These are phyloP conservation scores for Oreochromis grahami DNA, from an alignment of 2,797 vertebrate species.

Conservation along the genomic window DNA sequence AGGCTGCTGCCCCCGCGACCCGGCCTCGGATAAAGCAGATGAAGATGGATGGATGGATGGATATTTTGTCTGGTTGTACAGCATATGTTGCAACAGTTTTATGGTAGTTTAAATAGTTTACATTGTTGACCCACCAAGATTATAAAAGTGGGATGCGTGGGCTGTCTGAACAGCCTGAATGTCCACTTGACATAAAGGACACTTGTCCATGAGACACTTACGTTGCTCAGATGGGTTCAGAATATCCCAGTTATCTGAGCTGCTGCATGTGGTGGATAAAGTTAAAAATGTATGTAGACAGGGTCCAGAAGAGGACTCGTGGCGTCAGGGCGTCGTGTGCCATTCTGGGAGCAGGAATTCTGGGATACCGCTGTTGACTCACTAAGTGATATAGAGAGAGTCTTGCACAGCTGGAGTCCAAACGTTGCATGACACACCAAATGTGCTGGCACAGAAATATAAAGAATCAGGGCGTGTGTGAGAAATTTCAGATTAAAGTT, in stretches of 20 bases:
- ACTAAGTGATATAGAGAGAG: conserved; percentile 42
- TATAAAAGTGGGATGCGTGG: neutral
- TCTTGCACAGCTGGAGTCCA: conserved; percentile 21
- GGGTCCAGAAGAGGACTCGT: conserved; percentile 29
- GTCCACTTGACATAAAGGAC: conserved; percentile 13
- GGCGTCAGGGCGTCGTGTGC: conserved; percentile 71
- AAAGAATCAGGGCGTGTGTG: neutral
- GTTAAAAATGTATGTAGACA: conserved; percentile 69
- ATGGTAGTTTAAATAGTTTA: neutral
- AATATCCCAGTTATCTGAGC: conserved; percentile 75
- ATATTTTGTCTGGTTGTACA: neutral
- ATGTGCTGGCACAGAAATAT: neutral
- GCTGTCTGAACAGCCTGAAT: neutral
- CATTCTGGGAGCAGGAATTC: conserved; percentile 75
- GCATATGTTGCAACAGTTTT: neutral
- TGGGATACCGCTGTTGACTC: conserved; percentile 40
- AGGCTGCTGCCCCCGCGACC: no score
- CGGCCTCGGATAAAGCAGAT: no score
- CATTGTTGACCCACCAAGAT: neutral
- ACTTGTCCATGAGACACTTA: conserved; percentile 36
- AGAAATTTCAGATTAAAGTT: neutral
- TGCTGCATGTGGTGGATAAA: conserved; percentile 51
- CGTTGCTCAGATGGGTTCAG: conserved; percentile 60
- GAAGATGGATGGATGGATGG: no score
- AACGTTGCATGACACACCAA: neutral